A percentile compares a stretch with the other conserved stretches of the same genome.
Evolutionary conservation across 92 coral and sea anemone genomes (phyloP).

Genomic region (Galaxea fascicularis): DNA sequence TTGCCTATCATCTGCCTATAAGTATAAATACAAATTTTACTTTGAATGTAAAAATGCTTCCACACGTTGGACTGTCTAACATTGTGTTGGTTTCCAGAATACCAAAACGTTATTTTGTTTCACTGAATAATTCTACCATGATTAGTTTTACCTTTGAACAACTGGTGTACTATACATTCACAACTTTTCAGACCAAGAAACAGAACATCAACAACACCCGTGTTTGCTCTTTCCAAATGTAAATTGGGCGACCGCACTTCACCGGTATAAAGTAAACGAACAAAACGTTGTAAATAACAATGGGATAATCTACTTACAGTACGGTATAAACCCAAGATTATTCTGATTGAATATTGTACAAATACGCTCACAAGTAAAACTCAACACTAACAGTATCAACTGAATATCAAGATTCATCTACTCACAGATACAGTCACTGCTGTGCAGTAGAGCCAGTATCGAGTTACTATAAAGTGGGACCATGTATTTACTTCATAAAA

Average conservation of each 20-base stretch:
- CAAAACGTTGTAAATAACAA: neutral
- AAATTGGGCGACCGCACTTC: neutral
- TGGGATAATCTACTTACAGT: neutral
- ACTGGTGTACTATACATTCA: slow-evolving; percentile 6
- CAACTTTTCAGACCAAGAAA: slow-evolving; percentile 28
- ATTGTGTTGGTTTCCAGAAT: neutral
- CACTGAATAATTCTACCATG: slow-evolving; percentile 9
- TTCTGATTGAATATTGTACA: too few relatives aligned
- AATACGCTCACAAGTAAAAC: neutral
- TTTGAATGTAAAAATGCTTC: slow-evolving; percentile 10
- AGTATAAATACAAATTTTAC: slow-evolving; percentile 9
- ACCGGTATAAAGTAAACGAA: slow-evolving; percentile 9
- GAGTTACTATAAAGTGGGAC: slow-evolving; percentile 2
- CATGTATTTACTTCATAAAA: slow-evolving; percentile 1
- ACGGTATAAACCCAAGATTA: too few relatives aligned
- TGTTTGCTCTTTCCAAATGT: neutral
- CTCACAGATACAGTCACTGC: neutral
- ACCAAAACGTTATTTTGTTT: neutral
- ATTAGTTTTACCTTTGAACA: slow-evolving; percentile 19
- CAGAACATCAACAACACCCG: slow-evolving; percentile 9
- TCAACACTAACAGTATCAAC: slow-evolving; percentile 17
- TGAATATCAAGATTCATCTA: slow-evolving; percentile 6
- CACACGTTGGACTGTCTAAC: neutral
- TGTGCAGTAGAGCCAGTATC: slow-evolving; percentile 1
- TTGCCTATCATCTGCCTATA: neutral